Percentiles rank a stretch among this genome's conserved stretches.
phyloP scores from a whole-genome alignment of 1,140 invertebrate genomes.

The Drosophila ogumai region DNA sequence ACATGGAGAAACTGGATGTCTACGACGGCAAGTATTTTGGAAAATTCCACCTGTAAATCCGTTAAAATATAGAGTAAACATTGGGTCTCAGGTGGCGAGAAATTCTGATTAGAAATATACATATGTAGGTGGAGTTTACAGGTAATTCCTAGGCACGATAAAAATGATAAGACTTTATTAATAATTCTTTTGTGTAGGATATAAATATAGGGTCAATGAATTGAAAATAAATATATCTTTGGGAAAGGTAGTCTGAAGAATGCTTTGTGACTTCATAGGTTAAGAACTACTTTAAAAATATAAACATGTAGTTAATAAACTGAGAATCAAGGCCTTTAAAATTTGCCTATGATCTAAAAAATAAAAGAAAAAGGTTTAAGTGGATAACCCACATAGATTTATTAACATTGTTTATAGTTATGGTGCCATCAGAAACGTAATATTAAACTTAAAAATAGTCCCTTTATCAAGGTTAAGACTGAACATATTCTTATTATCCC shows the following conservation, averaged over 20 bases:
- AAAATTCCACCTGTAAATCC: slow-evolving; percentile 12
- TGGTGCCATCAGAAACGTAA: background rate
- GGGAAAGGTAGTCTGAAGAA: no score
- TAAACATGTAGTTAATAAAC: no score
- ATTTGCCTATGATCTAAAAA: no score
- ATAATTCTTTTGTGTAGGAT: no score
- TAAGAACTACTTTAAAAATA: background rate
- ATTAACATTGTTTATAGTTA: background rate
- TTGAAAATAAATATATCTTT: no score
- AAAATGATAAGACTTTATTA: slow-evolving; percentile 3
- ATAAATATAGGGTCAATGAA: no score
- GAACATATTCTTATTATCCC: background rate
- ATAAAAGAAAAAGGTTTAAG: background rate
- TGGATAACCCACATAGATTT: background rate
- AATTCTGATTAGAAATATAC: slow-evolving; percentile 8
- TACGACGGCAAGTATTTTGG: slow-evolving; percentile 66
- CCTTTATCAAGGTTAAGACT: background rate
- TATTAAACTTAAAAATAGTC: background rate
- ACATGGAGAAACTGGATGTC: slow-evolving; percentile 77
- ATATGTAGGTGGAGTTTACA: background rate
- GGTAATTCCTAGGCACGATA: background rate
- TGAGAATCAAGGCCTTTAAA: no score
- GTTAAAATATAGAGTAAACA: slow-evolving; percentile 7
- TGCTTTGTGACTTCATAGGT: no score
- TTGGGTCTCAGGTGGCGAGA: background rate